Evolutionary conservation across 2,888 invertebrate species (phyloP).

Genomic region (Podotricha telesiphe): DNA sequence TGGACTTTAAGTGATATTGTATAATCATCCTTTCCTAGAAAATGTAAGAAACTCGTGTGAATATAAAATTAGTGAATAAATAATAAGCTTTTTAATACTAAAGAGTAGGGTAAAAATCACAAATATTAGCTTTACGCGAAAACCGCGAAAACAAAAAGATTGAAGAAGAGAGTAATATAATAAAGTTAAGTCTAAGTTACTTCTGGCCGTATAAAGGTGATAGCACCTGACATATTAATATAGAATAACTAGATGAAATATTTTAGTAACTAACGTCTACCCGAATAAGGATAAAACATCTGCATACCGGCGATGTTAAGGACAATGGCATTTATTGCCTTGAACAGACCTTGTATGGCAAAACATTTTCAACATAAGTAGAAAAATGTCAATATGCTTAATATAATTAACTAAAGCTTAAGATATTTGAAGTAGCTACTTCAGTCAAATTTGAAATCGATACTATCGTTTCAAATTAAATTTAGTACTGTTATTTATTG

Average conservation of each 20-base stretch:
- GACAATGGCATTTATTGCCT: slow-evolving; percentile 10
- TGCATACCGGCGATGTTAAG: slow-evolving; percentile 3
- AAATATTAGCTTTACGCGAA: not conserved
- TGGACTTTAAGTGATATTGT: too few relatives aligned
- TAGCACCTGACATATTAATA: slow-evolving; percentile 19
- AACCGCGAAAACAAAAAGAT: too few relatives aligned
- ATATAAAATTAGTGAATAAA: too few relatives aligned
- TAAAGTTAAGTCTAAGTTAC: not conserved
- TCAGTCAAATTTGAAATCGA: too few relatives aligned
- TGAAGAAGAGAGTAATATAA: too few relatives aligned
- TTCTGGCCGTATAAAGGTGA: not conserved
- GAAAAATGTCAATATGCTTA: not conserved
- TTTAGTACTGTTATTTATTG: too few relatives aligned
- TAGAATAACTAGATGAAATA: slow-evolving; percentile 20
- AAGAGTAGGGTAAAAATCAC: too few relatives aligned
- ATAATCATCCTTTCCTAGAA: too few relatives aligned
- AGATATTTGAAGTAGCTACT: too few relatives aligned
- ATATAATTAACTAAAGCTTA: not conserved
- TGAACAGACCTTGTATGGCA: not conserved
- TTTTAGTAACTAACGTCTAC: not conserved
- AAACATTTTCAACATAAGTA: not conserved
- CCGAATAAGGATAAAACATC: slow-evolving; percentile 26
- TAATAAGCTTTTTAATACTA: too few relatives aligned
- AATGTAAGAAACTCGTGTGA: too few relatives aligned
- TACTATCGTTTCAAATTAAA: too few relatives aligned